Evolutionary conservation across 2,888 invertebrate species (phyloP).

Genomic region (Apoda limacodes): DNA sequence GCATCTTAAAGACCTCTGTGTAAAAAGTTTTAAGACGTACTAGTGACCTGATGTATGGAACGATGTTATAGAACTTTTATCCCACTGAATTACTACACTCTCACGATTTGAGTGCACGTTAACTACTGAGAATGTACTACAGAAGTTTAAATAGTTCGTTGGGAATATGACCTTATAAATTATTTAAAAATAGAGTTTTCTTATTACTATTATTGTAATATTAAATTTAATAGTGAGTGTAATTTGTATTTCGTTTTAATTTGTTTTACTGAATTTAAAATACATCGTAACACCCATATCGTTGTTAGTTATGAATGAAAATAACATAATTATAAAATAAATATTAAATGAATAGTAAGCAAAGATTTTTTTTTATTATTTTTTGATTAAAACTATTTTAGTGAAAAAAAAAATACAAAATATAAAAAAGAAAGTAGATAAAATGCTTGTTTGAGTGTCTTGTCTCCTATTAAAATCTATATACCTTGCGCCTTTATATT

Average conservation of each 20-base stretch:
- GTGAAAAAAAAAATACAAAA: no score
- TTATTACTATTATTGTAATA: slow-evolving; percentile 66
- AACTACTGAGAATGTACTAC: slow-evolving; percentile 53
- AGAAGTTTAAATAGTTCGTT: slow-evolving; percentile 47
- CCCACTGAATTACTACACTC: slow-evolving; percentile 64
- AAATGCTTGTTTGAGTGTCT: no score
- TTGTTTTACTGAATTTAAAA: slow-evolving; percentile 69
- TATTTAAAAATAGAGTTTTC: slow-evolving; percentile 61
- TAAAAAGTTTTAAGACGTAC: slow-evolving; percentile 67
- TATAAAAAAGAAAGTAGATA: no score
- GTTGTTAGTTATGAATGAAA: slow-evolving; percentile 71
- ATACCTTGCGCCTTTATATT: no score
- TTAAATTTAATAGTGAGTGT: slow-evolving; percentile 70
- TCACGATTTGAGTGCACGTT: slow-evolving; percentile 63
- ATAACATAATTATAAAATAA: slow-evolving; percentile 71
- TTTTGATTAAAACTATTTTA: no score
- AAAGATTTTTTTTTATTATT: slow-evolving; percentile 62
- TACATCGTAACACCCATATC: slow-evolving; percentile 70
- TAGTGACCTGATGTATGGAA: slow-evolving; percentile 68
- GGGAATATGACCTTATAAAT: slow-evolving; percentile 63
- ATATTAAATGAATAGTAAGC: slow-evolving; percentile 68
- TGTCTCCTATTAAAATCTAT: no score
- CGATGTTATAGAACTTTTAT: slow-evolving; percentile 55
- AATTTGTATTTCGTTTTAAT: slow-evolving; percentile 68
- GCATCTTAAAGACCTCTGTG: slow-evolving; percentile 67